phyloP scores from a whole-genome alignment of 1,140 invertebrate species.

The Spodoptera frugiperda region DNA sequence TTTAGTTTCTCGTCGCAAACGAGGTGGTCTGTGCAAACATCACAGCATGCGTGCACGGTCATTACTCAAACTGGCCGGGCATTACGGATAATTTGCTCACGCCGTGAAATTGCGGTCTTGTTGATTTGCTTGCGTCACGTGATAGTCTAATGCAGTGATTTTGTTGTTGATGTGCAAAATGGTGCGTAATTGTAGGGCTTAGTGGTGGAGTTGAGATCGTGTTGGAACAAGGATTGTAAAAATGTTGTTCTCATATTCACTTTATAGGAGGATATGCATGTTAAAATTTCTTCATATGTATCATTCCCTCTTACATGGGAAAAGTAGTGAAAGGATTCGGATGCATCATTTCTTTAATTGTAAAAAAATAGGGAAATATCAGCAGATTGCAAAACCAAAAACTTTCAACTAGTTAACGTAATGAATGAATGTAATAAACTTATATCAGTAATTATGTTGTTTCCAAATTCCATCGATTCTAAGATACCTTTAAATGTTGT shows the following conservation, averaged over 20 bases:
- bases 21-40: constrained; percentile 43
- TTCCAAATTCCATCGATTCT: background rate
- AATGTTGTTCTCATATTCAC: too few species aligned
- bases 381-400: too few species aligned
- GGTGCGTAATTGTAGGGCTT: constrained; percentile 4
- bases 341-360: too few species aligned
- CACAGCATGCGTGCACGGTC: constrained; percentile 28
- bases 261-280: too few species aligned
- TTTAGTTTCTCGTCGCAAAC: constrained; percentile 41
- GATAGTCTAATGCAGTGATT: constrained; percentile 14
- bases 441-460: too few species aligned
- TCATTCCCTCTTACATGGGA: too few species aligned
- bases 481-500: background rate
- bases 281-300: too few species aligned
- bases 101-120: constrained; percentile 44
- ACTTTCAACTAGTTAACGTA: background rate
- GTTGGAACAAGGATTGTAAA: too few species aligned
- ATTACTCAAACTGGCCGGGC: constrained; percentile 39
- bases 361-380: too few species aligned
- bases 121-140: constrained; percentile 43
- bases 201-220: too few species aligned
- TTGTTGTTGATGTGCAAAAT: constrained; percentile 9
- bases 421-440: background rate
- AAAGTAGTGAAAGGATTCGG: too few species aligned
- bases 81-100: constrained; percentile 51